Evolutionary conservation across 2,113 vertebrate genomes (phyloP).

Genomic region (Scomber scombrus): DNA sequence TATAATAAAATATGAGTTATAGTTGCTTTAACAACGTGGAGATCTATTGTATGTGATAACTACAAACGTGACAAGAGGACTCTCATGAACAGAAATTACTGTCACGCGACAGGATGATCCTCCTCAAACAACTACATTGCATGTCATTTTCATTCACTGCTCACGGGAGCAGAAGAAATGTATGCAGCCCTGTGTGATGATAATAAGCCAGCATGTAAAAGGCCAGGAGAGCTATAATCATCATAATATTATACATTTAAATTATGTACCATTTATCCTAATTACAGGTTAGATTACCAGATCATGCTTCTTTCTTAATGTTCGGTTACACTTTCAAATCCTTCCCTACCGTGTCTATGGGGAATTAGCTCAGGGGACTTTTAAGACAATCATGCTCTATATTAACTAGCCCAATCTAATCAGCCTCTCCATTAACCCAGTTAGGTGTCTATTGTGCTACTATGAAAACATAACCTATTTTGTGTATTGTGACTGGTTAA

Average conservation of each 20-base stretch:
- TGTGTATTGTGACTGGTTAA: conserved; percentile 6
- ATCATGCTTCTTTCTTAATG: background rate
- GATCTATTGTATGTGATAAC: background rate
- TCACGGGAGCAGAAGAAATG: background rate
- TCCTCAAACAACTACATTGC: background rate
- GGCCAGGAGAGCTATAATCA: conserved; percentile 11
- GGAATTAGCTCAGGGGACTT: background rate
- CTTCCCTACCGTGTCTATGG: background rate
- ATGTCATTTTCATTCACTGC: background rate
- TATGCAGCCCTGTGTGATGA: background rate
- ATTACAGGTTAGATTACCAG: background rate
- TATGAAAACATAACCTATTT: conserved; percentile 20
- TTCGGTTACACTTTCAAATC: too few relatives aligned
- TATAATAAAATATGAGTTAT: too few relatives aligned
- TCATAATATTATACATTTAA: background rate
- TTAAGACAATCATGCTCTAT: conserved; percentile 19
- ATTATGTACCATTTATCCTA: background rate
- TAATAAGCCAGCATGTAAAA: background rate
- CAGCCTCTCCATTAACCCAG: conserved; percentile 34
- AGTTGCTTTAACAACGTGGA: background rate
- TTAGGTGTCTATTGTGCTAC: conserved; percentile 26
- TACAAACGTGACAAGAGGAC: background rate
- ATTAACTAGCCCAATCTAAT: conserved; percentile 48
- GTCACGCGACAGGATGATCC: background rate
- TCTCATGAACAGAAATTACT: background rate